Evolutionary conservation across 2,888 invertebrate species (phyloP).

Genomic region (Apantesis nais): DNA sequence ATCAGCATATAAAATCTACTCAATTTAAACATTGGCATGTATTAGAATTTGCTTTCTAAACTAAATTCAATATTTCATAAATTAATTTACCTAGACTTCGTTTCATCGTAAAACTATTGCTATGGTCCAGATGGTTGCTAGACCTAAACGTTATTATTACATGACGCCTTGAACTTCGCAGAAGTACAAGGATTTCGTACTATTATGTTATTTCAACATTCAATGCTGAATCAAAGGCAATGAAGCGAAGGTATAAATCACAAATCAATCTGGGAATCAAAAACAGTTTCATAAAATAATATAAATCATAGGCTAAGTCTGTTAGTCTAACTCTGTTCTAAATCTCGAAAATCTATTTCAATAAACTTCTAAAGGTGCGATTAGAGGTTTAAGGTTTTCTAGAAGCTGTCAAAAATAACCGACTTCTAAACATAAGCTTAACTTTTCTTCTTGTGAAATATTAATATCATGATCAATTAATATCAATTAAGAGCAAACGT

Average conservation of each 20-base stretch:
- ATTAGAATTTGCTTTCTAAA: neutral
- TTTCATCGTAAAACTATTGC: neutral
- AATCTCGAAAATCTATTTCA: neutral
- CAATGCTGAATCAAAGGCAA: conserved; percentile 1
- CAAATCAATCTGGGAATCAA: neutral
- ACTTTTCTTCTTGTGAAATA: neutral
- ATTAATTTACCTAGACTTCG: neutral
- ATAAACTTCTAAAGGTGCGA: neutral
- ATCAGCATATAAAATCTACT: neutral
- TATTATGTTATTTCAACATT: neutral
- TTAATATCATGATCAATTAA: too few relatives aligned
- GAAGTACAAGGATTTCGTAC: neutral
- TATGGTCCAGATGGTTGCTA: too few relatives aligned
- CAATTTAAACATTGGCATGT: neutral
- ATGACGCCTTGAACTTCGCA: neutral
- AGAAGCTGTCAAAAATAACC: neutral
- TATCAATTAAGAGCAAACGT: neutral
- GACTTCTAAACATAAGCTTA: neutral
- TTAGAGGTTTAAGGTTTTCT: neutral
- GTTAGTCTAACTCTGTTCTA: neutral
- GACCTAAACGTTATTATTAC: neutral
- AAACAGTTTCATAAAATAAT: conserved; percentile 4
- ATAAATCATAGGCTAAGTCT: neutral
- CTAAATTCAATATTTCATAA: neutral
- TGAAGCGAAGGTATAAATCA: neutral